These are phyloP conservation scores for Capitella teleta DNA, from an alignment of 1,140 invertebrate species.

Conservation along the genomic window DNA sequence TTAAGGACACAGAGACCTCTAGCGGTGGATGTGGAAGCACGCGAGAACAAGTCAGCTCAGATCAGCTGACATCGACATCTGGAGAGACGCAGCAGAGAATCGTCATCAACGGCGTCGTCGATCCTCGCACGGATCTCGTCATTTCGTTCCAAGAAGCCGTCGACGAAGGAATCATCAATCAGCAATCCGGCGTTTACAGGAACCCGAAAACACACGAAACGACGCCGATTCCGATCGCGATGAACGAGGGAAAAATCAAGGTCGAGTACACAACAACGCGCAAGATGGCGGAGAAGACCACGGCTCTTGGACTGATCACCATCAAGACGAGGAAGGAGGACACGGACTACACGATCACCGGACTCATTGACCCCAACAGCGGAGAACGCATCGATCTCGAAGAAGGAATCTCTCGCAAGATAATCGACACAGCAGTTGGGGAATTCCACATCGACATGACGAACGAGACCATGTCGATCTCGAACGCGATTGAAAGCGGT, in stretches of 20 bases:
- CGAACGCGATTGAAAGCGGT: constrained; percentile 1
- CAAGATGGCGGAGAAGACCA: constrained; percentile 6
- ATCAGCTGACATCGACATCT: constrained; percentile 5
- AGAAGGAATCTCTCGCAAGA: background rate
- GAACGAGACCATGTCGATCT: constrained; percentile 4
- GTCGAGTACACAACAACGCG: constrained; percentile 9
- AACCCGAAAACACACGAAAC: constrained; percentile 11
- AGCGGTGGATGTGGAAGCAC: background rate
- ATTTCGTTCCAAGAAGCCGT: constrained; percentile 8
- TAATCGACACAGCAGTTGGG: background rate
- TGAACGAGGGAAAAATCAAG: constrained; percentile 5
- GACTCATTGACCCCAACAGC: constrained; percentile 3
- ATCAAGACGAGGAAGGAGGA: constrained; percentile 7
- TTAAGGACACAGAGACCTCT: background rate
- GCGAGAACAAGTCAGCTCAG: background rate
- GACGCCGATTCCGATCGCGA: constrained; percentile 6
- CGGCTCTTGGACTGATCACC: constrained; percentile 8
- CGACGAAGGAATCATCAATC: constrained; percentile 5
- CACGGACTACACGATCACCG: constrained; percentile 4
- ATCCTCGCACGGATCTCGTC: constrained; percentile 2
- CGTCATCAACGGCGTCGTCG: constrained; percentile 9
- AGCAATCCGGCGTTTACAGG: constrained; percentile 1
- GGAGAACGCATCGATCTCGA: constrained; percentile 5
- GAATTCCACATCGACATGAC: background rate
- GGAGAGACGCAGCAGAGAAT: constrained; percentile 10